phyloP scores from a whole-genome alignment of 2,888 invertebrate species.

The Scaptomyza caliginosa region DNA sequence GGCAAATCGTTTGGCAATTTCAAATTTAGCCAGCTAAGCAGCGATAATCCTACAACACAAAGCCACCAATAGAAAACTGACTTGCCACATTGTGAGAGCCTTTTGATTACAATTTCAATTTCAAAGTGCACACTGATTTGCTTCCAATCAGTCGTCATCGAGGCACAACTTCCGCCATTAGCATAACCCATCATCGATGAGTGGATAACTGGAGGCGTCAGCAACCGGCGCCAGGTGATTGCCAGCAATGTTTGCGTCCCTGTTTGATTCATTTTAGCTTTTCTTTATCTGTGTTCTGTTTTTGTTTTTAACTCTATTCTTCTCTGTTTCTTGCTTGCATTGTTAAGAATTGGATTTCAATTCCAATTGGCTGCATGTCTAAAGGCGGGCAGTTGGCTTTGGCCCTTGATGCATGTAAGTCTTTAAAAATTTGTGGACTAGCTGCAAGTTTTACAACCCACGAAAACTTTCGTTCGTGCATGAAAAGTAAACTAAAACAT shows the following conservation, averaged over 20 bases:
- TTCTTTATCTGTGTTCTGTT: constrained; percentile 1
- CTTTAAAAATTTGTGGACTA: constrained; percentile 20
- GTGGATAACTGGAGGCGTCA: constrained; percentile 27
- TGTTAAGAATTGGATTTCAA: constrained; percentile 45
- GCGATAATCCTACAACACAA: constrained; percentile 32
- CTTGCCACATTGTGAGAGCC: constrained; percentile 28
- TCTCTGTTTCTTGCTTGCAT: constrained; percentile 33
- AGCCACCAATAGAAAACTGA: constrained; percentile 3
- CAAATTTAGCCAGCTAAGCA: constrained; percentile 70
- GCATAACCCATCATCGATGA: constrained; percentile 58
- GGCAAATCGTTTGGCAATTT: constrained; percentile 73
- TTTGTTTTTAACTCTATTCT: constrained; percentile 10
- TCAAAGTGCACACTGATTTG: constrained; percentile 66
- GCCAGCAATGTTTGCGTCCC: constrained; percentile 55
- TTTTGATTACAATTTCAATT: constrained; percentile 73
- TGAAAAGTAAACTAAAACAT: not conserved
- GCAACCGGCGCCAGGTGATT: constrained; percentile 66
- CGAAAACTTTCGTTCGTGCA: not conserved
- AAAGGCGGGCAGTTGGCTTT: constrained; percentile 18
- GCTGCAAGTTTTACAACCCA: constrained; percentile 2
- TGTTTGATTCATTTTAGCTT: constrained; percentile 35
- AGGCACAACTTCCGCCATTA: constrained; percentile 64
- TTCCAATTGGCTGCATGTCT: constrained; percentile 49
- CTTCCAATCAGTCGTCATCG: constrained; percentile 65
- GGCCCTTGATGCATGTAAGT: constrained; percentile 17